Conservation (phyloP, 2,113 vertebrate species). For the Lycocorax pyrrhopterus region DNA sequence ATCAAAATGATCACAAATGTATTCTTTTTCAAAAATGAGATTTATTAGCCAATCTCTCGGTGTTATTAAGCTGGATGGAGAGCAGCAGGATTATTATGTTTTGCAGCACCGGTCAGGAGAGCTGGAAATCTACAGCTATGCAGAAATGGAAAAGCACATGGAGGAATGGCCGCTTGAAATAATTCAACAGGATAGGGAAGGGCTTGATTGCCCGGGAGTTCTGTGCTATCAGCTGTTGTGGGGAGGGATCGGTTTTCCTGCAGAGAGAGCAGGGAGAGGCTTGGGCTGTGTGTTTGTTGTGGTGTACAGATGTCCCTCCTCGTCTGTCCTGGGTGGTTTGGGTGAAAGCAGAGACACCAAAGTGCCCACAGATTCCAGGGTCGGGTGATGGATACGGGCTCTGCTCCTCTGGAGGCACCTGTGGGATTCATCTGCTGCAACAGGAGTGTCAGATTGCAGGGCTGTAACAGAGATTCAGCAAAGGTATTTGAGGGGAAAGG, state of each 20-base stretch:
- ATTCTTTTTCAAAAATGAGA: slow-evolving; percentile 3
- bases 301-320: not conserved
- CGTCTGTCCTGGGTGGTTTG: not conserved
- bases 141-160: not conserved
- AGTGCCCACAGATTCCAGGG: not conserved
- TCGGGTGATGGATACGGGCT: accelerated
- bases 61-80: not conserved
- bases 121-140: slow-evolving; percentile 25
- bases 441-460: not conserved
- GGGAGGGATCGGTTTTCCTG: not conserved
- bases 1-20: slow-evolving; percentile 2
- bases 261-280: not conserved
- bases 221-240: not conserved
- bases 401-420: not conserved
- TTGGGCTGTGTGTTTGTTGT: not conserved
- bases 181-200: not conserved
- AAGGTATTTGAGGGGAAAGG: accelerated
- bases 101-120: not conserved
- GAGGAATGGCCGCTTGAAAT: slow-evolving; percentile 1
- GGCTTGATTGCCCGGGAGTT: not conserved
- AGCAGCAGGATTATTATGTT: not conserved
- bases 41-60: slow-evolving; percentile 37
- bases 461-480: not conserved
- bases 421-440: not conserved
- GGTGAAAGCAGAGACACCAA: not conserved